These are phyloP conservation scores for Cantharis lateralis DNA, from an alignment of 2,888 invertebrate species.

Conservation along the genomic window DNA sequence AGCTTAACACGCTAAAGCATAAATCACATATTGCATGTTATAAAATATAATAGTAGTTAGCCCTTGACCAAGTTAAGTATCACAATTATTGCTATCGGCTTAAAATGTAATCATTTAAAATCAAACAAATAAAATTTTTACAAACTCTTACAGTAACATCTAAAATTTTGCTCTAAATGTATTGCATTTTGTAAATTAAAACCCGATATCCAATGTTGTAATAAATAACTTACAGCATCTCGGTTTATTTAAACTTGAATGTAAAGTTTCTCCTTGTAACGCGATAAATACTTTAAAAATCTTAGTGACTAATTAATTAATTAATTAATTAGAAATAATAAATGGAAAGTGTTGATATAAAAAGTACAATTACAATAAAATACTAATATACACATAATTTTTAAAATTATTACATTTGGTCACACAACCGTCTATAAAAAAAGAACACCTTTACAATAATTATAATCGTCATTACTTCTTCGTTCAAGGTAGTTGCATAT, in stretches of 20 bases:
- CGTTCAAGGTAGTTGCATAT: not conserved
- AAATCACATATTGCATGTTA: not conserved
- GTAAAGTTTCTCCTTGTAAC: not conserved
- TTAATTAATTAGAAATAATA: not conserved
- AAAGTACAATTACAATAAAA: not conserved
- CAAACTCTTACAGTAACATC: not conserved
- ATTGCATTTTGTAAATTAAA: not conserved
- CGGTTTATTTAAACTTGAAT: not conserved
- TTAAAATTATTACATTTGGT: not conserved
- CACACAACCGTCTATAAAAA: not conserved
- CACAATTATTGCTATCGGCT: not conserved
- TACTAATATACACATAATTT: not conserved
- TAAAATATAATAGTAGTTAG: not conserved
- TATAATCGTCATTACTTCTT: not conserved
- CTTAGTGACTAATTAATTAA: not conserved
- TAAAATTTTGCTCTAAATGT: not conserved
- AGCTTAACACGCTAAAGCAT: not conserved
- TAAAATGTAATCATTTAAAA: not conserved
- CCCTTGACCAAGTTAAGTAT: not conserved
- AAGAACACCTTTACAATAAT: not conserved
- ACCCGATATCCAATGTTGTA: not conserved
- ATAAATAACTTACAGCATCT: not conserved
- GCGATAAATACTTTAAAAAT: not conserved
- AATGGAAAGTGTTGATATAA: not conserved
- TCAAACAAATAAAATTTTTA: not conserved